Evolutionary conservation across 2,888 invertebrate species (phyloP), one percentile per base, ranked within the genome.

Genomic region (Gastrophysa polygoni): DNA sequence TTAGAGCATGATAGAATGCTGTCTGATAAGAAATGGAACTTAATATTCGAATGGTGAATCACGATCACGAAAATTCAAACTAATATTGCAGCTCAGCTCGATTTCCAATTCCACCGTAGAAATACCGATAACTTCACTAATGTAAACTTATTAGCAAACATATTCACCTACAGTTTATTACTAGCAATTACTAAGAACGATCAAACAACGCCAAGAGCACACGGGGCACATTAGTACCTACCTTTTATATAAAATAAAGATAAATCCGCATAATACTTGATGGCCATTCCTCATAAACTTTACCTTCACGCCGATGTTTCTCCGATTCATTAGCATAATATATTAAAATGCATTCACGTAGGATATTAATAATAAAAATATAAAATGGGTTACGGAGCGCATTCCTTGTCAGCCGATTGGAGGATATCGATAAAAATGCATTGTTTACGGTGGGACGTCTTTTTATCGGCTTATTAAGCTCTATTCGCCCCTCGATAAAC

Each of bases 401-500:
- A 38, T 38, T 38, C 38, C 38, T 10, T 11, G 38, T 38, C 38
- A 38, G 3, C 14, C 38, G 38, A 38, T 38, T 38, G 14, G 38
- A 38, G 14, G 38, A 38, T 38, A 38, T 38, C 38, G 14, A 38
- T 38, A 38, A 38, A 38, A 38, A 38, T 7, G 14, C 14, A 38
- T 38, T 38, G 38, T 38, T 38, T 38, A 38, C 38, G n/a, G 38
- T 38, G 38, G 38, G 38, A 38, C 38, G 38, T n/a, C 38, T 38
- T 38, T 38, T 38, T 38, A 38, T 38, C 38, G 38, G 14, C 38
- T 38, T 11, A 38, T 38, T n/a, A 38, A 38, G 38, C 38, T 32
- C 29, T 32, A 32, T 32, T 32, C 29, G 32, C 38, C 43, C 46
- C 52, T 52, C 50, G 47, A 59, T 59, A 59, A 59, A 59, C 51